Evolutionary conservation across 2,797 vertebrate genomes (phyloP), one percentile per base, ranked within the genome.

Genomic region (Eulemur rubriventer): DNA sequence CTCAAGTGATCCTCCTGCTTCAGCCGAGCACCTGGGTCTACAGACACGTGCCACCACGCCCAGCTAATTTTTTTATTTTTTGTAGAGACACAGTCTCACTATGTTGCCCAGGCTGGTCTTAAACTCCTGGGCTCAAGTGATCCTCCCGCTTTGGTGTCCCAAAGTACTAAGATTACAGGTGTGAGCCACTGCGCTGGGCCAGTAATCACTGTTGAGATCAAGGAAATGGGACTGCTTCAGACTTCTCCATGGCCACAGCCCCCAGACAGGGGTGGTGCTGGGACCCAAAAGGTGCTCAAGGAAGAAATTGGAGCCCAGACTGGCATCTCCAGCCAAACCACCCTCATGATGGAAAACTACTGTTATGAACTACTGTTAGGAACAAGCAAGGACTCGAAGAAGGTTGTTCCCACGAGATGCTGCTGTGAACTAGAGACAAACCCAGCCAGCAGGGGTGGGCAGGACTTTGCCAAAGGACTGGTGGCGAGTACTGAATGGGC

Each of bases 291-390:
- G 63, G 22, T 41, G 18, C 50, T 55, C 9, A 3, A 33, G 38
- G n/a, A 65, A 57, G 12, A 24, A 80, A 24, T 38, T 5, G 10
- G 38, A 46, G 33, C 8, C 6, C 11, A 20, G 17, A 41, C 52
- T 3, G 33, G 65, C 17, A n/a, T 6, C 30, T 35, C n/a, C 6
- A 26, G 57, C 35, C 46, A 70, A 50, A n/a, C 6, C 0, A 13
- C 35, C 82, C 57, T 41, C 24, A 2, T 14, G 26, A 7, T 76
- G 26, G 50, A 38, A n/a, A 24, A 18, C 35, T 20, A n/a, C 22
- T 0, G 1, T 48, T 48, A 48, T 0, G 48, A 43, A 43, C 7
- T 43, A 12, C 1, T 24, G 9, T 35, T 4, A 1, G 3, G 2
- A 83, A 57, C 43, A 43, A 8, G 24, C 7, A 10, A 65, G 35